Conservation (phyloP, 2,888 invertebrate species). For the Dione juno region DNA sequence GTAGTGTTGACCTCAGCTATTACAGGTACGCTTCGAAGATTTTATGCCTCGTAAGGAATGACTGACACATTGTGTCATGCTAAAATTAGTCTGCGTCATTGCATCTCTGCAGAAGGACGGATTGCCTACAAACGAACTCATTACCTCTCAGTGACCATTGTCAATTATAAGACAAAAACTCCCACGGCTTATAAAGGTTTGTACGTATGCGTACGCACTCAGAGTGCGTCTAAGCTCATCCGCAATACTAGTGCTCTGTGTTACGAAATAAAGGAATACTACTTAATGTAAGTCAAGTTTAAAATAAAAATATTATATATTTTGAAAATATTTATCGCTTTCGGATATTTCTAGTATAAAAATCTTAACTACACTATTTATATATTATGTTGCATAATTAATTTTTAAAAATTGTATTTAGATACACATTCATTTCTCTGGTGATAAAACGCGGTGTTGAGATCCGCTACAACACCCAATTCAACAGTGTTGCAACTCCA, state of each 20-base stretch:
- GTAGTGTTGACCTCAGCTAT: constrained; percentile 35
- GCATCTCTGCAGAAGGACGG: constrained; percentile 74
- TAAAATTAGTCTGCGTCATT: constrained; percentile 69
- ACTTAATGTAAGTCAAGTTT: constrained; percentile 18
- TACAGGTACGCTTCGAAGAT: constrained; percentile 45
- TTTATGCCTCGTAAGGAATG: constrained; percentile 60
- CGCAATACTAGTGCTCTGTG: constrained; percentile 61
- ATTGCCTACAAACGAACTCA: constrained; percentile 79
- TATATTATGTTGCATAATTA: too few species aligned
- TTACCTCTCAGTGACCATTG: constrained; percentile 79
- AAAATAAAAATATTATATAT: neutral
- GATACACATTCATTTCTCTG: too few species aligned
- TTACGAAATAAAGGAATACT: constrained; percentile 46
- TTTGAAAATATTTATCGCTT: neutral
- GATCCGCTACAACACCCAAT: too few species aligned
- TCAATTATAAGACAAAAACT: constrained; percentile 80
- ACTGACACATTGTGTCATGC: constrained; percentile 69
- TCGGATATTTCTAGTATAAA: too few species aligned
- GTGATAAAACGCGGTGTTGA: too few species aligned
- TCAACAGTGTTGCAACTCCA: too few species aligned
- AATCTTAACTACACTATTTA: too few species aligned
- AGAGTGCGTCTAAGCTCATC: constrained; percentile 75
- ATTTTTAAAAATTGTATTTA: too few species aligned
- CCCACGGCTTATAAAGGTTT: constrained; percentile 82
- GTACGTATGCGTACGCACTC: constrained; percentile 67